These are phyloP conservation scores for Drosophila buzzatii DNA, from an alignment of 2,888 invertebrate genomes.

Conservation along the genomic window DNA sequence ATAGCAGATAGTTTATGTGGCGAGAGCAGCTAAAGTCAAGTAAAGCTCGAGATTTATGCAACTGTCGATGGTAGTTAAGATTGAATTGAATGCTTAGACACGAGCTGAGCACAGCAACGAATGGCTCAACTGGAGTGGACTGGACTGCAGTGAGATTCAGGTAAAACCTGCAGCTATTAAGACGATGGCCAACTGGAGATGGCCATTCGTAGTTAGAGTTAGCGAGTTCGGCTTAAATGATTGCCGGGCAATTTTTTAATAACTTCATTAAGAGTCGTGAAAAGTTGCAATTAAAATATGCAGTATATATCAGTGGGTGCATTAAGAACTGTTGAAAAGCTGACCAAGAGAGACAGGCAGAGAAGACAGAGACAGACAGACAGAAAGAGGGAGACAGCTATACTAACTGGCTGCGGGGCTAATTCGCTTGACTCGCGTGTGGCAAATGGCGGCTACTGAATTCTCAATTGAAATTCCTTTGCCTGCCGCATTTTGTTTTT, in stretches of 20 bases:
- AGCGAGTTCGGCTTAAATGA: conserved; percentile 57
- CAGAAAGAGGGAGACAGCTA: background rate
- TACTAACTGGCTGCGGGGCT: conserved; percentile 18
- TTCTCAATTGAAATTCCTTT: conserved; percentile 32
- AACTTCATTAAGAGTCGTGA: conserved; percentile 72
- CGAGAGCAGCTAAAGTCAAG: conserved; percentile 5
- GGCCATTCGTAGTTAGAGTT: background rate
- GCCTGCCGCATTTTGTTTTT: conserved; percentile 12
- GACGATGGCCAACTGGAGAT: conserved; percentile 32
- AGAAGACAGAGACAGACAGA: background rate
- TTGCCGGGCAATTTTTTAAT: conserved; percentile 77
- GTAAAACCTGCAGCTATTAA: conserved; percentile 54
- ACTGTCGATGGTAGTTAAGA: conserved; percentile 76
- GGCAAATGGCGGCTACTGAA: conserved; percentile 74
- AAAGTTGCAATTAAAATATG: conserved; percentile 63
- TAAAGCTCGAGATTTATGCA: conserved; percentile 71
- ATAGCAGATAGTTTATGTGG: conserved; percentile 9
- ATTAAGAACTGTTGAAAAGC: conserved; percentile 27
- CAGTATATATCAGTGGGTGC: conserved; percentile 49
- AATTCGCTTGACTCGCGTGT: conserved; percentile 67
- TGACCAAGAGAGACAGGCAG: background rate
- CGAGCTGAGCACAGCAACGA: conserved; percentile 59
- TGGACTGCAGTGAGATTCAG: conserved; percentile 27
- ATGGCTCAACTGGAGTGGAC: conserved; percentile 38
- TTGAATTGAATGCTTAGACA: conserved; percentile 81